Evolutionary conservation across 2,113 vertebrate genomes (phyloP), one percentile per base, ranked within the genome.

Genomic region (Rhinoptilus africanus): DNA sequence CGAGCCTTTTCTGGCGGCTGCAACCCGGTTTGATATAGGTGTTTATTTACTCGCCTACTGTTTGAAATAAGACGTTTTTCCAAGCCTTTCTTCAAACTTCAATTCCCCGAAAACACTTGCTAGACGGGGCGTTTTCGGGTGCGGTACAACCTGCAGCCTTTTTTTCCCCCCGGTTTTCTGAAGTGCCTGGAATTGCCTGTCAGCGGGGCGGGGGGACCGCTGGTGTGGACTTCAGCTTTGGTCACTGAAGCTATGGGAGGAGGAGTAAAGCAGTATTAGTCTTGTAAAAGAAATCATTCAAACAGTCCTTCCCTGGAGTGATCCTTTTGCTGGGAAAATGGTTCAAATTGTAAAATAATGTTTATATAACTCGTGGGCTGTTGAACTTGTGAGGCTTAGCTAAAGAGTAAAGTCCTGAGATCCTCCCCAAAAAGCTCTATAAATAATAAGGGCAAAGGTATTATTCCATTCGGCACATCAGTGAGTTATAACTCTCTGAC

Each of bases 331-430:
- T 93, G 93, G 89, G 91, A 89, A 96, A 92, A 89, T 35, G 80
- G 73, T 83, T 93, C n/a, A 8, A 37, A 89, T 75, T 53, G 84
- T 91, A 76, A 82, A 88, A 85, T 86, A 54, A 63, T 95, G 92
- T 97, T 96, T 95, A 95, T 95, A 59, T 96, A 96, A 97, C 96
- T 94, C 81, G 2, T 4, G 37, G 96, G 93, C 59, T 94, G 74
- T 96, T 97, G 96, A 96, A 97, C 95, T 97, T 89, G 53, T 6
- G 63, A 79, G 86, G 86, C 62, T 96, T 57, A 90, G 95, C 72
- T 88, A 69, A 89, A 88, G 92, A 93, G 92, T 92, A 94, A 96
- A 97, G 97, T 95, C 95, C 89, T 8, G 89, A 80, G 74, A 41
- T 76, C 84, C 64, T 95, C 92, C 71, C 22, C 10, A 57, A 74